Evolutionary conservation across 2,113 vertebrate genomes (phyloP), one percentile per base, ranked within the genome.

Genomic region (Petaurus breviceps): DNA sequence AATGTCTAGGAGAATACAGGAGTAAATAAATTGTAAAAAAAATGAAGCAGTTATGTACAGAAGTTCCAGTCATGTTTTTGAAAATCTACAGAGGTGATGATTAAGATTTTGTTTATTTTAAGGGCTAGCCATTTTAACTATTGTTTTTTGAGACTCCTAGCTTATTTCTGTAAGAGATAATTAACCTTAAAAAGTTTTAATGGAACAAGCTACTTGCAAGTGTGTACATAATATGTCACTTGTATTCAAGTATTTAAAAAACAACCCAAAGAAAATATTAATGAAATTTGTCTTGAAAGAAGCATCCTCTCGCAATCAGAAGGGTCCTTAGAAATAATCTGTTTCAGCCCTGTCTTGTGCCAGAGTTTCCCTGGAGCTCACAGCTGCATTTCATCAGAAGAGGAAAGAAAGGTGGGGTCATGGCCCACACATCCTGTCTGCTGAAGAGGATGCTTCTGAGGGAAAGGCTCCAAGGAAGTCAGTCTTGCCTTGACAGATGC

Each of bases 131-230:
- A 90, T 90, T 57, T 53, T 90, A 50, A 90, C 24, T 47, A 26
- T 43, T 43, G 68, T 43, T 43, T 84, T 84, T n/a, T 14, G 2
- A 90, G 12, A 68, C 28, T 11, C 43, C 22, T 6, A 61, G 19
- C 92, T 96, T 93, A 91, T n/a, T 51, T 94, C 28, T 84, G 55
- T 95, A 46, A 51, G 91, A 94, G 43, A 61, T 47, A 92, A 49
- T 43, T 89, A 93, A 89, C 89, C 53, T 49, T 51, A 89, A 53
- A 91, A 77, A 53, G 68, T 91, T 16, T 90, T 89, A 51, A 89
- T 43, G 16, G 3, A 23, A 25, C 68, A 77, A 43, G 37, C 1
- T 77, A 43, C 6, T 43, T 68, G 31, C 31, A 68, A 68, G 31
- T 37, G 14, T 68, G 3, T 68, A 16, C 16, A 77, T 77, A 77